Conservation (phyloP, 2,888 invertebrate species). For the Apomyelois bistriatella region DNA sequence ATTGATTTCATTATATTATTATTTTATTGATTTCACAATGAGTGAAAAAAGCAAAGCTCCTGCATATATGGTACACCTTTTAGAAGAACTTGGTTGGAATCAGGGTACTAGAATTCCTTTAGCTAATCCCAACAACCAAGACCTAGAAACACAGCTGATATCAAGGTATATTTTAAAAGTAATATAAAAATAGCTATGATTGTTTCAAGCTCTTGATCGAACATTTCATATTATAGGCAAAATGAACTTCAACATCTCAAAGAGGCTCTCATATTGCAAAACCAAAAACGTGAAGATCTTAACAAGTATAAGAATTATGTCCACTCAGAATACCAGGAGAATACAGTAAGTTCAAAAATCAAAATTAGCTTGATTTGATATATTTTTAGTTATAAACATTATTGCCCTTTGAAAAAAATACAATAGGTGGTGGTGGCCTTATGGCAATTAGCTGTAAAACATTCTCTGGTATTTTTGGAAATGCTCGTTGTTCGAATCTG, state of each 20-base stretch:
- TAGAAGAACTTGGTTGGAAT: constrained; percentile 86
- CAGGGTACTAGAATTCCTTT: constrained; percentile 89
- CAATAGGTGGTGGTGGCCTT: too few species aligned
- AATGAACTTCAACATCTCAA: constrained; percentile 66
- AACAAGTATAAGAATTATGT: constrained; percentile 66
- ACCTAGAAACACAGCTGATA: constrained; percentile 55
- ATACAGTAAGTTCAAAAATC: constrained; percentile 47
- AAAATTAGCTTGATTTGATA: neutral
- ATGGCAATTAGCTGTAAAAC: too few species aligned
- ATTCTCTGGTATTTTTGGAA: too few species aligned
- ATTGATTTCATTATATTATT: constrained; percentile 10
- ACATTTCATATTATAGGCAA: constrained; percentile 50
- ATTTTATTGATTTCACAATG: too few species aligned
- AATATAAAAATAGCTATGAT: neutral
- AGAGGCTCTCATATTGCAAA: constrained; percentile 55
- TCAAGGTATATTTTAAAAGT: constrained; percentile 41
- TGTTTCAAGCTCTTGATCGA: neutral
- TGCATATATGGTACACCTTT: constrained; percentile 80
- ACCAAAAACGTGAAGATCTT: constrained; percentile 62
- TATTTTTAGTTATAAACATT: too few species aligned
- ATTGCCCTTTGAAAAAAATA: too few species aligned
- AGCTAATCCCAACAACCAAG: constrained; percentile 86
- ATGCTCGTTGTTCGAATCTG: too few species aligned
- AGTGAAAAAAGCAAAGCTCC: constrained; percentile 44
- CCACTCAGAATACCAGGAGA: constrained; percentile 69